Percentiles rank a stretch among this genome's conserved stretches.
These are phyloP conservation scores for Chrysolina haemoptera DNA, from an alignment of 2,888 invertebrate genomes.

Conservation along the genomic window DNA sequence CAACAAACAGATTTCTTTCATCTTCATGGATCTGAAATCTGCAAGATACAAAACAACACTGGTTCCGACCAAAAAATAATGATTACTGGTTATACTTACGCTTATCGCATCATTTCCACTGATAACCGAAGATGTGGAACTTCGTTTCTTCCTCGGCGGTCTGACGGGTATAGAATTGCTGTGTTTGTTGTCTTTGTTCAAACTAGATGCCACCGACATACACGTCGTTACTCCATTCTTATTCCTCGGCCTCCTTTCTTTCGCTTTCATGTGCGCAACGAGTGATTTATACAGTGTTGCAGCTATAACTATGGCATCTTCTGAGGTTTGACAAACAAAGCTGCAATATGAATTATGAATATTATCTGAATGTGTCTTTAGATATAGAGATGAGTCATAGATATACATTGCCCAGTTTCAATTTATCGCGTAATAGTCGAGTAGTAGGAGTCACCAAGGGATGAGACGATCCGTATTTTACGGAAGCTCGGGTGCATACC, in stretches of 20 bases:
- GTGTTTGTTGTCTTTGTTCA: slow-evolving; percentile 53
- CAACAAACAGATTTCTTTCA: no score
- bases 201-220: slow-evolving; percentile 81
- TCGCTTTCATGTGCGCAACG: slow-evolving; percentile 84
- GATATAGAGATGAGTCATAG: no score
- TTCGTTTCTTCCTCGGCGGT: slow-evolving; percentile 83
- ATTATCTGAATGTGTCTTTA: no score
- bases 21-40: no score
- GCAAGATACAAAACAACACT: no score
- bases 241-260: slow-evolving; percentile 77
- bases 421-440: no score
- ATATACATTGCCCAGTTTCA: no score
- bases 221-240: slow-evolving; percentile 85
- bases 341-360: slow-evolving; percentile 42
- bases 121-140: slow-evolving; percentile 73
- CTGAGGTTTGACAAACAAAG: slow-evolving; percentile 90
- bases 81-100: slow-evolving; percentile 50
- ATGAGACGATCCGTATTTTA: no score
- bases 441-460: no score
- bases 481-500: no score
- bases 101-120: slow-evolving; percentile 75
- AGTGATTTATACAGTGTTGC: slow-evolving; percentile 92
- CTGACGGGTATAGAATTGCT: slow-evolving; percentile 73
- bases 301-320: slow-evolving; percentile 93
- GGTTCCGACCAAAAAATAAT: no score